Evolutionary conservation across 1,140 invertebrate genomes (phyloP).

Genomic region (Radopholus similis): DNA sequence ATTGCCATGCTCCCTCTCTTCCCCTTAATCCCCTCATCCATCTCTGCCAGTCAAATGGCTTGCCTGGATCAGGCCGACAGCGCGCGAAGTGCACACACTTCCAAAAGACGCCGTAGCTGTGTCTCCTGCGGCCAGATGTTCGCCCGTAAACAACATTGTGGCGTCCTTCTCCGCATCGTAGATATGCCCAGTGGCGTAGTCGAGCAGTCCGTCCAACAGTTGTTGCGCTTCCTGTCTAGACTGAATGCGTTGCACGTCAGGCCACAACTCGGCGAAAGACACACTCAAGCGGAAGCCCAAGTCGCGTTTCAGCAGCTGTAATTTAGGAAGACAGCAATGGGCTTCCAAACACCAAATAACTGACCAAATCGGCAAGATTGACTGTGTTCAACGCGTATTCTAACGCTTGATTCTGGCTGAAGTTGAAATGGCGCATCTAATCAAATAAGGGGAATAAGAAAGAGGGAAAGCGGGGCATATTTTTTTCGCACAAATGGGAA

Average conservation of each 20-base stretch:
- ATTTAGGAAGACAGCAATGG: constrained; percentile 22
- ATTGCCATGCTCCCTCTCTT: not conserved
- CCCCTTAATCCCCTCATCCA: not conserved
- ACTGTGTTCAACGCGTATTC: constrained; percentile 51
- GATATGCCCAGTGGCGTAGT: constrained; percentile 54
- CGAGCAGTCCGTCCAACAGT: constrained; percentile 46
- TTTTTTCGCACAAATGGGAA: constrained; percentile 55
- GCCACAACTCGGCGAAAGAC: constrained; percentile 52
- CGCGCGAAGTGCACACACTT: constrained; percentile 51
- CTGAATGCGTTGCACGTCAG: constrained; percentile 39
- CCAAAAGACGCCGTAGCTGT: constrained; percentile 43
- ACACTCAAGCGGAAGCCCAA: constrained; percentile 56
- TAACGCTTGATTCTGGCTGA: constrained; percentile 41
- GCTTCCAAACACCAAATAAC: constrained; percentile 9
- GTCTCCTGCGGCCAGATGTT: constrained; percentile 49
- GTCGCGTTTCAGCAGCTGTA: constrained; percentile 52
- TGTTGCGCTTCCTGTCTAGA: constrained; percentile 24
- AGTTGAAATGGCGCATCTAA: constrained; percentile 50
- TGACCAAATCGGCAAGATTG: constrained; percentile 57
- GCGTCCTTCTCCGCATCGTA: constrained; percentile 54
- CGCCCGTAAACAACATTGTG: constrained; percentile 51
- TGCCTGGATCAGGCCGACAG: constrained; percentile 53
- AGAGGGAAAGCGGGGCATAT: no score
- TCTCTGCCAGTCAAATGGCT: not conserved
- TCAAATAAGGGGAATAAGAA: no score